These are phyloP conservation scores for Chymomyza fuscimana DNA, from an alignment of 2,888 invertebrate genomes.

Conservation along the genomic window DNA sequence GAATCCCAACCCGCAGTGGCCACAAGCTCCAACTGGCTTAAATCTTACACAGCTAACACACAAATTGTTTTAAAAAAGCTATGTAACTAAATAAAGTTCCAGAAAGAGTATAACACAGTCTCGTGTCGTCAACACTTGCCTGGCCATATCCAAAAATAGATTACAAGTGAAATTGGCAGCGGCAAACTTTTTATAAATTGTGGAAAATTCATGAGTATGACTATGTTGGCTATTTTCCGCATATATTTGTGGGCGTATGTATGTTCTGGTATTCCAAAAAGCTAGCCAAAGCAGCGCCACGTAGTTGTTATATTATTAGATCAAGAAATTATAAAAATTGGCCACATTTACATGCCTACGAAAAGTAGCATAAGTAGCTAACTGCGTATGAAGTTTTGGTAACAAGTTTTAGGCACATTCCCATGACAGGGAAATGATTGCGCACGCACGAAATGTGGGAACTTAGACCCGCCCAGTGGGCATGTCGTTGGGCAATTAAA, in stretches of 20 bases:
- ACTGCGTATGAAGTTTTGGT: not conserved
- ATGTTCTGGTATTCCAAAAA: not conserved
- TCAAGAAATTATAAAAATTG: not conserved
- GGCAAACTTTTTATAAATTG: not conserved
- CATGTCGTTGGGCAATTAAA: slow-evolving; percentile 47
- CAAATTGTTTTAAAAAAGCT: too few relatives aligned
- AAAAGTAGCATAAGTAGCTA: not conserved
- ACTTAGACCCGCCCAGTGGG: slow-evolving; percentile 15
- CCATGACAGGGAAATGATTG: not conserved
- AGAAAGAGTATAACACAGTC: not conserved
- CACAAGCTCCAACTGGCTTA: too few relatives aligned
- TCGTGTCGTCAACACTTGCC: not conserved
- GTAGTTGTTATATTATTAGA: not conserved
- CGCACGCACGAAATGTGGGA: slow-evolving; percentile 28
- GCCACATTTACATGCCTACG: not conserved
- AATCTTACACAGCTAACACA: too few relatives aligned
- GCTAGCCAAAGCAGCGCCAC: not conserved
- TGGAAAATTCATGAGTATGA: not conserved
- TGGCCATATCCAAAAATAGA: not conserved
- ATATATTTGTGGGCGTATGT: not conserved
- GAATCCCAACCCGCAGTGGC: too few relatives aligned
- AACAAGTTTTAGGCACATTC: slow-evolving; percentile 52
- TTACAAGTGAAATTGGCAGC: not conserved
- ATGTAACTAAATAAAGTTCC: not conserved
- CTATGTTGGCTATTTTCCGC: not conserved